Evolutionary conservation across 1,140 invertebrate species (phyloP).

Genomic region (Procambarus virginalis): DNA sequence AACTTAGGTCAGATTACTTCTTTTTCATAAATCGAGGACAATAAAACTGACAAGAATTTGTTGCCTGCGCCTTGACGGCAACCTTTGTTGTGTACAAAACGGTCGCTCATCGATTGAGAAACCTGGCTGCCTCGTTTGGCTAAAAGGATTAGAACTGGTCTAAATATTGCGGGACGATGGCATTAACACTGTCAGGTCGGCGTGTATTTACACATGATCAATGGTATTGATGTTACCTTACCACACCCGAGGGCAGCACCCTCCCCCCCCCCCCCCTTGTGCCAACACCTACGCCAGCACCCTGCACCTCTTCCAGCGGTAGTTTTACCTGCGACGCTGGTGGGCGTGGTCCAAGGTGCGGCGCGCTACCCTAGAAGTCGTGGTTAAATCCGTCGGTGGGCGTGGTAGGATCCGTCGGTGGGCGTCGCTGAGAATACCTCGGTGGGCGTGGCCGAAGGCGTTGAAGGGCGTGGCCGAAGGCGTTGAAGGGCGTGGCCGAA

Average conservation of each 20-base stretch:
- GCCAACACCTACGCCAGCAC: too few species aligned
- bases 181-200: slow-evolving; percentile 6
- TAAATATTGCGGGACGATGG: slow-evolving; percentile 14
- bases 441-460: neutral
- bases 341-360: neutral
- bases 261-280: neutral
- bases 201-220: slow-evolving; percentile 17
- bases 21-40: slow-evolving; percentile 11
- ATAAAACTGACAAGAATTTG: slow-evolving; percentile 11
- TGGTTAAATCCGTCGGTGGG: neutral
- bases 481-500: neutral
- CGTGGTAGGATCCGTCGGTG: neutral
- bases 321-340: neutral
- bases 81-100: slow-evolving; percentile 25
- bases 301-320: neutral
- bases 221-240: neutral
- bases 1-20: slow-evolving; percentile 23
- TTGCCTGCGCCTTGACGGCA: neutral
- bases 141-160: slow-evolving; percentile 31
- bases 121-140: slow-evolving; percentile 17
- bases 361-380: neutral
- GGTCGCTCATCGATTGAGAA: slow-evolving; percentile 12
- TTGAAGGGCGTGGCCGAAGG: neutral
- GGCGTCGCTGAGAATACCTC: neutral
- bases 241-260: neutral